Percentiles rank a stretch among this genome's conserved stretches.
Evolutionary conservation across 2,797 vertebrate species (phyloP).

Genomic region (Tympanoctomys barrerae): DNA sequence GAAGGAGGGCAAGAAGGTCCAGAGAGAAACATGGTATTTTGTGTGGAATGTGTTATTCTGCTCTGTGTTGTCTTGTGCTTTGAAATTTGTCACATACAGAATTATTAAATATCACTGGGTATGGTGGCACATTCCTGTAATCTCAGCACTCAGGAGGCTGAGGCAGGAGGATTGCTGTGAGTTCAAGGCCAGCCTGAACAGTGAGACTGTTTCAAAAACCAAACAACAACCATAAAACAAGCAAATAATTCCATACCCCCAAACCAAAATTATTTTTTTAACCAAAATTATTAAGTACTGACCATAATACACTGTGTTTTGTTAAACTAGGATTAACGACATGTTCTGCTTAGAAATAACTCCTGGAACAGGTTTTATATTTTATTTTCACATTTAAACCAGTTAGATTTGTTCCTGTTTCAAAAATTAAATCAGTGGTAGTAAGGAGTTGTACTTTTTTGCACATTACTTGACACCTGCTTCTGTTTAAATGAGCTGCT

Average conservation of each 20-base stretch:
- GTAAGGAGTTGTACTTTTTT: not conserved
- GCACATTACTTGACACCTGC: not conserved
- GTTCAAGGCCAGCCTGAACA: not conserved
- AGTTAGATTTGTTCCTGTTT: not conserved
- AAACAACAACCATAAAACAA: not conserved
- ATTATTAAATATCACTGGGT: not conserved
- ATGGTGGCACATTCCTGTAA: not conserved
- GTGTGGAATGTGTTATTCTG: not conserved
- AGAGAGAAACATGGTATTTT: not conserved
- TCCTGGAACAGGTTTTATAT: not conserved
- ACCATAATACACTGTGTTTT: not conserved
- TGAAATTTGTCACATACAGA: not conserved
- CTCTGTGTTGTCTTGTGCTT: not conserved
- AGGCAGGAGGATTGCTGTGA: not conserved
- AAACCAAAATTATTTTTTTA: too few species aligned
- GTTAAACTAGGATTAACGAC: not conserved
- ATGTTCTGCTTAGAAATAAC: not conserved
- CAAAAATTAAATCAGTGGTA: not conserved
- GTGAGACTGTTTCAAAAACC: not conserved
- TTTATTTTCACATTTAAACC: not conserved
- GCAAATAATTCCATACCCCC: too few species aligned
- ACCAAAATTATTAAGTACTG: not conserved
- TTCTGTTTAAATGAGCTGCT: not conserved
- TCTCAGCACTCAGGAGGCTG: not conserved
- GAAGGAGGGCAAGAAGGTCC: not conserved